Base-by-base conservation (phyloP, 35 echinoderm and acorn worm species). In the Hemicentrotus pulcherrimus region DNA sequence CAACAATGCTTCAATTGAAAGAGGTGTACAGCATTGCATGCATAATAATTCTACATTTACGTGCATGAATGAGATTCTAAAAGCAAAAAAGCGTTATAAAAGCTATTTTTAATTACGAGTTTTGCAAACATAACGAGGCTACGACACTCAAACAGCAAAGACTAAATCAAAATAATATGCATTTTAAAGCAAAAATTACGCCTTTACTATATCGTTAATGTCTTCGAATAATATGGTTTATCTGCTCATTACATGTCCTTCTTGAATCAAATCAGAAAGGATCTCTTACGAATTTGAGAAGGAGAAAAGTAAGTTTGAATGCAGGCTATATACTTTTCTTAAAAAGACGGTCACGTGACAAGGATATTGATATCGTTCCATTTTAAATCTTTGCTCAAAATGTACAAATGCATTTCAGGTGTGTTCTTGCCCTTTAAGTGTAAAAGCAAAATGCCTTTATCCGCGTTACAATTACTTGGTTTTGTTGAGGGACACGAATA, bases 391-490 rank as follows among this genome's bases (percentile, higher is more conserved):
- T 78, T 78, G 19, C 65, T 28, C n/a, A 8, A 78, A 14, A 28
- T 78, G 22, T 78, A 4, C 7, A 78, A 78, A 18, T 78, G 65
- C 22, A 78, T 78, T 78, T 78, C 7, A 28, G 19, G 19, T 28
- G 65, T 78, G 65, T 70, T 78, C 28, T 78, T 78, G 19, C 65
- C 19, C 65, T 78, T 55, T 78, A 78, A 78, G 19, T 78, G 5
- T n/a, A 6, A 78, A 78, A 78, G 65, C 65, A 78, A 78, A 78
- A 28, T 6, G 24, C 65, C 65, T 78, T 78, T 78, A 78, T 78
- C 65, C 65, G 65, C 19, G 65, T 47, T 90, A 45, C 88, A 47
- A 90, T 90, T 90, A 45, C 46, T 90, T 90, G 32, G 32, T 90
- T 90, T 90, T 90, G 32, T 90, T 90, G 88, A 47, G 46, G 88